Percentiles rank a stretch among this genome's conserved stretches.
Conservation (phyloP, 2,113 vertebrate genomes). For the Odocoileus hemionus region DNA sequence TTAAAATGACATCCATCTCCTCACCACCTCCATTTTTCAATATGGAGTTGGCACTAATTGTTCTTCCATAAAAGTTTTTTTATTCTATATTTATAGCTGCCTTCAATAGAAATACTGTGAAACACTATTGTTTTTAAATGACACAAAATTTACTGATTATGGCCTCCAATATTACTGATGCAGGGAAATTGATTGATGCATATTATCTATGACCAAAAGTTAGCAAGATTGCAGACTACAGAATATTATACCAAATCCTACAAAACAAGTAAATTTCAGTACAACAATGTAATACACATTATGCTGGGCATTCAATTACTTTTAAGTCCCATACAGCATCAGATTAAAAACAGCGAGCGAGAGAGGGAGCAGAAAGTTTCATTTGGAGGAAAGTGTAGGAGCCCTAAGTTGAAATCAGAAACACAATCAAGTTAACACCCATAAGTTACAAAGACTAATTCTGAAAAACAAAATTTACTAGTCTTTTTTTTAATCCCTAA, state of each 20-base stretch:
- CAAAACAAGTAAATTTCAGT: conserved; percentile 52
- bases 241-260: conserved; percentile 56
- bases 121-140: conserved; percentile 46
- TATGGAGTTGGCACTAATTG: conserved; percentile 42
- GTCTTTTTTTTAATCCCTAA: conserved; percentile 67
- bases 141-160: conserved; percentile 58
- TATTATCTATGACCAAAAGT: conserved; percentile 52
- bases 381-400: background rate
- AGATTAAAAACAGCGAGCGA: conserved; percentile 47
- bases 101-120: conserved; percentile 67
- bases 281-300: conserved; percentile 37
- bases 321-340: conserved; percentile 35
- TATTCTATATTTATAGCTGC: conserved; percentile 63
- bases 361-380: background rate
- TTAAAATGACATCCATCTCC: background rate
- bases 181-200: conserved; percentile 11
- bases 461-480: conserved; percentile 72
- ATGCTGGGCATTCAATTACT: conserved; percentile 48
- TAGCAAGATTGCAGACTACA: conserved; percentile 33
- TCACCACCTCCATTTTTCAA: background rate
- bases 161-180: conserved; percentile 42
- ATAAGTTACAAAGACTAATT: conserved; percentile 65
- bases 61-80: conserved; percentile 36
- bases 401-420: conserved; percentile 58
- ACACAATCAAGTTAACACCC: conserved; percentile 56